These are phyloP conservation scores for Rachycentron canadum DNA, from an alignment of 2,797 vertebrate species.

Conservation along the genomic window DNA sequence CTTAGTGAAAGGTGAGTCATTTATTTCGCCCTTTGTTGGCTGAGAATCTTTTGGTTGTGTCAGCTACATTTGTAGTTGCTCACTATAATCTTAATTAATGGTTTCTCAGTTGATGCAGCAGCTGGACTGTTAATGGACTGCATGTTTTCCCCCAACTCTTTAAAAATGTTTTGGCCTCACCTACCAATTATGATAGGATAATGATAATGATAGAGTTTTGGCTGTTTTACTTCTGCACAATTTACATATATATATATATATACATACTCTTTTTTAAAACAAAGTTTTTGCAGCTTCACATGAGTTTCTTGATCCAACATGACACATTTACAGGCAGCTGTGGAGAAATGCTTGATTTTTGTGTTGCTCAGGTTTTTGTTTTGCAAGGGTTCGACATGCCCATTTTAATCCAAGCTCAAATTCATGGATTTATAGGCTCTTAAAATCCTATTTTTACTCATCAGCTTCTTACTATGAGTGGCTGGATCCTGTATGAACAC, in stretches of 20 bases:
- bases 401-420: neutral
- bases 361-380: neutral
- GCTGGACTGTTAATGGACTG: neutral
- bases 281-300: too few species aligned
- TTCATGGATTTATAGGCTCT: neutral
- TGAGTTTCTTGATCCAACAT: too few species aligned
- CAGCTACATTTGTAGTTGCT: neutral
- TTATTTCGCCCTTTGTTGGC: neutral
- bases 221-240: too few species aligned
- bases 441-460: neutral
- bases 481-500: neutral
- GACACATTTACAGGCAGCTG: neutral
- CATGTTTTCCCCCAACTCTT: neutral
- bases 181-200: neutral
- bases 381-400: neutral
- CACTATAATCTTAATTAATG: constrained; percentile 9
- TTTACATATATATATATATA: too few species aligned
- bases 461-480: too few species aligned
- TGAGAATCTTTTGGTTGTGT: neutral
- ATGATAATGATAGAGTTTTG: too few species aligned
- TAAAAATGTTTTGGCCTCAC: neutral
- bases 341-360: neutral
- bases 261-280: too few species aligned
- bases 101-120: neutral
- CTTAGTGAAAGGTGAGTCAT: neutral